A percentile compares a stretch with the other conserved stretches of the same genome.
These are phyloP conservation scores for Drosophila tripunctata DNA, from an alignment of 2,888 invertebrate genomes.

Conservation along the genomic window DNA sequence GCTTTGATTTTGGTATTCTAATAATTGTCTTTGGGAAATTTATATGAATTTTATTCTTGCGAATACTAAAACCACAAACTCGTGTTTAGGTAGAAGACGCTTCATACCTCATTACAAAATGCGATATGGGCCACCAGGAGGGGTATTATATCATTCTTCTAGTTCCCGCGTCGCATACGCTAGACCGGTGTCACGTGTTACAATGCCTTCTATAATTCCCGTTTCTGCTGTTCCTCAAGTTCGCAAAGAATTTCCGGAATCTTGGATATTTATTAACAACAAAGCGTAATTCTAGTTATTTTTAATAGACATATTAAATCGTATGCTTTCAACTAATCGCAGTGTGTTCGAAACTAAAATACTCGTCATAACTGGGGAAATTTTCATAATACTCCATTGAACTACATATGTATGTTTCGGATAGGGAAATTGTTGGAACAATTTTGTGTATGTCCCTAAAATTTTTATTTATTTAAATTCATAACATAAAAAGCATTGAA, in stretches of 20 bases:
- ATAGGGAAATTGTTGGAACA: too few relatives aligned
- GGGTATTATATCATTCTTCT: too few relatives aligned
- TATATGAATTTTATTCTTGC: background rate
- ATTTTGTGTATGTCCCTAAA: too few relatives aligned
- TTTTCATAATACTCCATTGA: too few relatives aligned
- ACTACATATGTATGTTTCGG: too few relatives aligned
- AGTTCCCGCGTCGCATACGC: too few relatives aligned
- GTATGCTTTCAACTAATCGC: background rate
- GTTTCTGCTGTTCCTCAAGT: constrained; percentile 72
- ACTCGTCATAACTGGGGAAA: too few relatives aligned
- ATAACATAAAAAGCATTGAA: too few relatives aligned
- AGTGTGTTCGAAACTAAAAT: background rate
- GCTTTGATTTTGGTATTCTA: background rate
- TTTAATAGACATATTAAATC: too few relatives aligned
- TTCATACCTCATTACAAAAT: too few relatives aligned
- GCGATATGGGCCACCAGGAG: background rate
- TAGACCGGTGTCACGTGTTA: too few relatives aligned
- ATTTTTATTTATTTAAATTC: too few relatives aligned
- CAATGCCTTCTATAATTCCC: background rate
- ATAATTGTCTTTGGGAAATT: background rate
- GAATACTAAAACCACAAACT: constrained; percentile 21
- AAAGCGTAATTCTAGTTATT: constrained; percentile 23
- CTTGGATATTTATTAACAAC: constrained; percentile 87
- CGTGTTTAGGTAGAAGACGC: background rate
- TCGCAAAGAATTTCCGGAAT: constrained; percentile 88